phyloP scores from a whole-genome alignment of 2,888 invertebrate genomes.

The Trachelus tabidus region DNA sequence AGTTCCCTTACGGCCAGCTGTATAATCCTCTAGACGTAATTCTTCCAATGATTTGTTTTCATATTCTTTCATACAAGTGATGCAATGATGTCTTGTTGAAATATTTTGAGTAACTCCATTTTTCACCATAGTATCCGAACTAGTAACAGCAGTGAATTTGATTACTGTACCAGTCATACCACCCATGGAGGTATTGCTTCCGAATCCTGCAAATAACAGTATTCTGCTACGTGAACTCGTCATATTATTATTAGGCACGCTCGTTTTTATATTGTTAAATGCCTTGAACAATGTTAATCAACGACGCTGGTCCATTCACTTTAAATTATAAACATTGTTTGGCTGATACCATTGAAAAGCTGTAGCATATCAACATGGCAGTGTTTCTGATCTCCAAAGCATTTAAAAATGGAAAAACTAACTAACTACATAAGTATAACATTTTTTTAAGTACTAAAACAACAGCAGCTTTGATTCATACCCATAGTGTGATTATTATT shows the following conservation, averaged over 20 bases:
- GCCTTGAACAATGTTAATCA: not conserved
- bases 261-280: not conserved
- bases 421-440: no score
- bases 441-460: no score
- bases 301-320: not conserved
- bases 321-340: no score
- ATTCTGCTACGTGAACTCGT: no score
- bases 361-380: no score
- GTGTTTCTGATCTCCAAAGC: no score
- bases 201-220: constrained; percentile 45
- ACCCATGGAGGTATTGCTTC: constrained; percentile 53
- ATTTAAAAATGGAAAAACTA: no score
- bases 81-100: constrained; percentile 94
- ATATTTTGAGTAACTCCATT: constrained; percentile 86
- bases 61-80: constrained; percentile 99
- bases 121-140: constrained; percentile 92
- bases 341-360: no score
- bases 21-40: constrained; percentile 92
- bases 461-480: no score
- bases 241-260: no score
- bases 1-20: constrained; percentile 87
- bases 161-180: constrained; percentile 77
- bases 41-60: constrained; percentile 95
- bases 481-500: no score
- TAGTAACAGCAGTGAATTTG: constrained; percentile 88